Evolutionary conservation across 2,888 invertebrate genomes (phyloP), one percentile per base, ranked within the genome.

Genomic region (Netelia fuscicornis): DNA sequence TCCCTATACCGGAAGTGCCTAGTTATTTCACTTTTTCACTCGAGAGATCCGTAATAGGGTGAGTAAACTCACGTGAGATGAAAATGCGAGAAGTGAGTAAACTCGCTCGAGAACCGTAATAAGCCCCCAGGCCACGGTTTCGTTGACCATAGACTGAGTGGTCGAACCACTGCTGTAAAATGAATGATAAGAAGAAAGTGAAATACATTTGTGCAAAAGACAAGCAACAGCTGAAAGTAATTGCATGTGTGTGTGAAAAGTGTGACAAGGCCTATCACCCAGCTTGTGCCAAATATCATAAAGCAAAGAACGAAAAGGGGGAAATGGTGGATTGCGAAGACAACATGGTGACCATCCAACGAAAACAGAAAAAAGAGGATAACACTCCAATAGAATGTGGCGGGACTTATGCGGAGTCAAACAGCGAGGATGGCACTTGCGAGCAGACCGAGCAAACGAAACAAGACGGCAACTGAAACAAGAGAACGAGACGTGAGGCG

Each of bases 191-290:
- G 54, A 54, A 54, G 54, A 9, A 54, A 54, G 54, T 54, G 54
- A 54, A 54, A 54, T 54, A 54, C 54, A 54, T 54, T 5, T 54
- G 54, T 54, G 54, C 54, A 54, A 54, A 54, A 54, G 54, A 54
- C 54, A 54, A 54, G n/a, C 54, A 54, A 54, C 54, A 54, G 54
- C n/a, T 54, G 54, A 54, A 54, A 54, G n/a, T 54, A 54, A 54
- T 54, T 54, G 54, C 54, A 54, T 54, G 54, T 5, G 54, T 54
- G 54, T 54, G 54, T 54, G 54, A 54, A 54, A 54, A 54, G 54
- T 54, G 54, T 54, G 54, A 54, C 54, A 54, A 54, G 54, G 54
- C 54, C 10, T 54, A 54, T 54, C 54, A 54, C 54, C 54, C 54
- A 54, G 54, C 54, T 17, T 54, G 54, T 54, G 54, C 9, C 54